Evolutionary conservation across 2,113 vertebrate species (phyloP).

Genomic region (Corapipo altera): DNA sequence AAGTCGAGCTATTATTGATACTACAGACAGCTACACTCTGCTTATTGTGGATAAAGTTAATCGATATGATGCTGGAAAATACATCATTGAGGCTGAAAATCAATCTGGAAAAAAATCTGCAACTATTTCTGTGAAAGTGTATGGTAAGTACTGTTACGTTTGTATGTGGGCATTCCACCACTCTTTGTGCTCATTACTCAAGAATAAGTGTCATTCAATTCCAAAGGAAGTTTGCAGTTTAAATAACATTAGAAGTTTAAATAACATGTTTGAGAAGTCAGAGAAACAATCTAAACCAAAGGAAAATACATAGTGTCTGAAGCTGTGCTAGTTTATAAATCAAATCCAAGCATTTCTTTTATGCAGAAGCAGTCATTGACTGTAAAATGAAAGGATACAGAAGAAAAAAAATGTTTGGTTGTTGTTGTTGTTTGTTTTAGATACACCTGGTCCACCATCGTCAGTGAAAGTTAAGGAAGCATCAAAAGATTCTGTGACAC

Average conservation of each 20-base stretch:
- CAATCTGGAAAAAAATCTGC: conserved; percentile 95
- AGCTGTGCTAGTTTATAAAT: neutral
- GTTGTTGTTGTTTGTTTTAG: conserved; percentile 59
- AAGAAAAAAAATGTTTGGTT: neutral
- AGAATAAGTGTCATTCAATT: neutral
- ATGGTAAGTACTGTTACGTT: conserved; percentile 79
- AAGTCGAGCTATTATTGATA: conserved; percentile 91
- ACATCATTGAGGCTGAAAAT: conserved; percentile 91
- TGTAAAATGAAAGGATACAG: neutral
- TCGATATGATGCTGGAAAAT: conserved; percentile 96
- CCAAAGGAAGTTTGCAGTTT: neutral
- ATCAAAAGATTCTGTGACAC: conserved; percentile 87
- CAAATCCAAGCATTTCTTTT: neutral
- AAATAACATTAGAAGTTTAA: neutral
- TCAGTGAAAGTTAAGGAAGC: conserved; percentile 90
- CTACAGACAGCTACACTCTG: conserved; percentile 85
- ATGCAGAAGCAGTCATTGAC: neutral
- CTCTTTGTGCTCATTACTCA: neutral
- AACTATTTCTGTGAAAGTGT: conserved; percentile 92
- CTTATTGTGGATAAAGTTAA: conserved; percentile 95
- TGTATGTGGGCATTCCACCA: neutral
- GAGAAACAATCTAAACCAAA: neutral
- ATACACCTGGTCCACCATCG: conserved; percentile 93
- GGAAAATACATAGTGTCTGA: neutral
- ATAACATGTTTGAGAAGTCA: neutral